Conservation (phyloP, 2,888 invertebrate species). For the Amorpha juglandis region DNA sequence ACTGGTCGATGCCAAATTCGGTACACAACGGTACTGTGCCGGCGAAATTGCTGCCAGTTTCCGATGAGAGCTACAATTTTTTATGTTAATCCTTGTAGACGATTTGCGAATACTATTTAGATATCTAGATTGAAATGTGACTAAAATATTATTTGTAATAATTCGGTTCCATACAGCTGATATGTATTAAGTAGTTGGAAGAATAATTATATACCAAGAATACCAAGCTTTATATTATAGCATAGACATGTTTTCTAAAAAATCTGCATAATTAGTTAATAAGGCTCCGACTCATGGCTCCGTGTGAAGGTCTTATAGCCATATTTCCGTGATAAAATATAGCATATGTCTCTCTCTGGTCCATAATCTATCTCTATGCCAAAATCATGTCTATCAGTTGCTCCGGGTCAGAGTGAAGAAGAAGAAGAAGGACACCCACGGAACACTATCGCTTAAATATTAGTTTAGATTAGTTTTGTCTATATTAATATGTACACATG, state of each 20-base stretch:
- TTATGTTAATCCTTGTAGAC: constrained; percentile 28
- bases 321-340: too few relatives aligned
- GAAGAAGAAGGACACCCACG: too few relatives aligned
- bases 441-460: neutral
- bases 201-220: too few relatives aligned
- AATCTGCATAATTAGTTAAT: too few relatives aligned
- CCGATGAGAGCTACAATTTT: constrained; percentile 35
- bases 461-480: neutral
- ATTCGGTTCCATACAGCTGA: neutral
- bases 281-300: too few relatives aligned
- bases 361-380: too few relatives aligned
- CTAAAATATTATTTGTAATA: neutral
- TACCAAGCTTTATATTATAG: too few relatives aligned
- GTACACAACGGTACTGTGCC: constrained; percentile 73
- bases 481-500: neutral
- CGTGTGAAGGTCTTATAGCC: too few relatives aligned
- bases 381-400: too few relatives aligned
- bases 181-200: neutral
- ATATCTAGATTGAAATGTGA: neutral
- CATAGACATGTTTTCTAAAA: too few relatives aligned
- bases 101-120: neutral
- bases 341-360: too few relatives aligned
- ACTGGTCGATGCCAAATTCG: constrained; percentile 65
- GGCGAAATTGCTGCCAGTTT: constrained; percentile 63
- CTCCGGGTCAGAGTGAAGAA: too few relatives aligned